Evolutionary conservation across 2,888 invertebrate species (phyloP).

Genomic region (Uropetala carovei): DNA sequence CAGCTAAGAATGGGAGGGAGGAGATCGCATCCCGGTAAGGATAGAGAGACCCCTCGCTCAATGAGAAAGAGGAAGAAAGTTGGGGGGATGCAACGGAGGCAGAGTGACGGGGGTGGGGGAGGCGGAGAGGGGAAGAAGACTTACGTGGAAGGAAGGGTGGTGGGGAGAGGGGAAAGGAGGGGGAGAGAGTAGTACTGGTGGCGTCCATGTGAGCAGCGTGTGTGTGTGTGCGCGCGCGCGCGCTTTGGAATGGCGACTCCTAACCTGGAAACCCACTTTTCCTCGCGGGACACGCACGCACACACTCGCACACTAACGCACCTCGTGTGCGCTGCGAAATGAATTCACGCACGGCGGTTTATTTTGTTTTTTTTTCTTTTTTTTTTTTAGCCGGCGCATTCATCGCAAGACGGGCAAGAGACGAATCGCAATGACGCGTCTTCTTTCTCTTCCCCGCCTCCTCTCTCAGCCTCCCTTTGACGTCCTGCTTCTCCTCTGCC

Average conservation of each 20-base stretch:
- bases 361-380: neutral
- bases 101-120: too few species aligned
- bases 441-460: neutral
- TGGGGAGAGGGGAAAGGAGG: neutral
- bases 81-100: neutral
- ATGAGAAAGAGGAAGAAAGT: constrained; percentile 24
- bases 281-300: constrained; percentile 8
- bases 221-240: neutral
- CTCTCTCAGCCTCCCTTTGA: neutral
- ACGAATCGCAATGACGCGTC: constrained; percentile 3
- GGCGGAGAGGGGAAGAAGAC: neutral
- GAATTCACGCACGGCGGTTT: neutral
- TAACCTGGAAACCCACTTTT: constrained; percentile 59
- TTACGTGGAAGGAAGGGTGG: neutral
- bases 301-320: neutral
- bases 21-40: neutral
- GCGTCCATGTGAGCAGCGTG: neutral
- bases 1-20: neutral
- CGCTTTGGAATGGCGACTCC: neutral
- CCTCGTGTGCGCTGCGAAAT: neutral
- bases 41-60: constrained; percentile 8
- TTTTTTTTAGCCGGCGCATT: neutral
- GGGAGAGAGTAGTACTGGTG: neutral
- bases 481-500: neutral
- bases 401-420: neutral